Percentiles rank a stretch among this genome's conserved stretches.
These are phyloP conservation scores for Lota lota DNA, from an alignment of 2,113 vertebrate genomes.

Conservation along the genomic window DNA sequence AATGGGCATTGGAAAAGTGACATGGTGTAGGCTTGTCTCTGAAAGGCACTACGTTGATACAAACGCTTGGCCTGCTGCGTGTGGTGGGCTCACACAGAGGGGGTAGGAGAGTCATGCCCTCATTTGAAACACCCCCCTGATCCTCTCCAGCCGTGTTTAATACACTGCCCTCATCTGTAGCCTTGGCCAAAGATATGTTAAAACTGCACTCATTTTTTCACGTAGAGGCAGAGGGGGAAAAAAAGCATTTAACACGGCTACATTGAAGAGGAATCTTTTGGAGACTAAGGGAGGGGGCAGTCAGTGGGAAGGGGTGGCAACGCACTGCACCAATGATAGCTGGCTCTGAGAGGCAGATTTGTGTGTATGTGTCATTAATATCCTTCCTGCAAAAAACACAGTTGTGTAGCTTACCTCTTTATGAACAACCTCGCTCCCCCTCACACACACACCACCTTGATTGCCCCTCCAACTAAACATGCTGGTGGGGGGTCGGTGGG, in stretches of 20 bases:
- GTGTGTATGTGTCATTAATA: constrained; percentile 29
- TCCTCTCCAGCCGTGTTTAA: constrained; percentile 41
- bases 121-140: constrained; percentile 36
- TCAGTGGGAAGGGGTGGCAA: not conserved
- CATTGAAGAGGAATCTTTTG: constrained; percentile 7
- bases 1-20: too few relatives aligned
- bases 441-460: not conserved
- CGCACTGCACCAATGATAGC: constrained; percentile 6
- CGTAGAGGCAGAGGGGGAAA: too few relatives aligned
- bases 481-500: not conserved
- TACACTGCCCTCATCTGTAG: not conserved
- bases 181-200: not conserved
- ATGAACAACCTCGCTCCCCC: not conserved
- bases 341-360: not conserved
- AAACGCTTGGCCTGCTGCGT: too few relatives aligned
- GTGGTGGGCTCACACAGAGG: not conserved
- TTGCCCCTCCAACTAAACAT: not conserved
- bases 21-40: too few relatives aligned
- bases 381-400: constrained; percentile 13
- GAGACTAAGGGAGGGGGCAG: not conserved
- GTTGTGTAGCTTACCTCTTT: constrained; percentile 22
- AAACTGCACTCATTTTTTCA: constrained; percentile 13
- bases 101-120: constrained; percentile 7
- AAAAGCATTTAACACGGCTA: constrained; percentile 1
- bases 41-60: too few relatives aligned